phyloP scores from a whole-genome alignment of 2,113 vertebrate species.

The Spermophilus dauricus region DNA sequence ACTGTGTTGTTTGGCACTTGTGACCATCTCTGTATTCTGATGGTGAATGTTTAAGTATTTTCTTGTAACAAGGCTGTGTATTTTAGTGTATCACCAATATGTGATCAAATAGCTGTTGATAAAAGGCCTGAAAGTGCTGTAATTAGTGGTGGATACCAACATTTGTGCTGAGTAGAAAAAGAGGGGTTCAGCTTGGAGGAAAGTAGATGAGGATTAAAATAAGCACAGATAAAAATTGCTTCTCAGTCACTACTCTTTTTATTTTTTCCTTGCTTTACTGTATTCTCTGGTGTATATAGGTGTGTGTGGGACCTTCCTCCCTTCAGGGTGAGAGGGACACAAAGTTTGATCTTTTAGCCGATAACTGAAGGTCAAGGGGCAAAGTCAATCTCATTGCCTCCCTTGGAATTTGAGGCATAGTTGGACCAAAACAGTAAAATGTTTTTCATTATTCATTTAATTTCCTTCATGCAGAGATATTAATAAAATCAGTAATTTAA shows the following conservation, averaged over 20 bases:
- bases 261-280: background rate
- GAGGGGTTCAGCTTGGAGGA: background rate
- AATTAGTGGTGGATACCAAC: background rate
- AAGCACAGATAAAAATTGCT: background rate
- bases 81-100: background rate
- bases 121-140: background rate
- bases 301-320: background rate
- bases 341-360: background rate
- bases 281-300: background rate
- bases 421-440: constrained; percentile 28
- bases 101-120: constrained; percentile 37
- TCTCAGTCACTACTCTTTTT: background rate
- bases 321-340: background rate
- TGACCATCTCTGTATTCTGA: background rate
- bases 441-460: constrained; percentile 49
- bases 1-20: background rate
- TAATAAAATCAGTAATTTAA: constrained; percentile 58
- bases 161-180: background rate
- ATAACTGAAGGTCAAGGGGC: background rate
- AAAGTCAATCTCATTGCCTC: background rate
- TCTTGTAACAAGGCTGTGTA: background rate
- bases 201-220: constrained; percentile 18
- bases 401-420: background rate
- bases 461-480: constrained; percentile 32
- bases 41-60: background rate